Percentiles rank a stretch among this genome's conserved stretches.
Conservation (phyloP, 92 coral and sea anemone genomes). For the Palythoa grandiflora region DNA sequence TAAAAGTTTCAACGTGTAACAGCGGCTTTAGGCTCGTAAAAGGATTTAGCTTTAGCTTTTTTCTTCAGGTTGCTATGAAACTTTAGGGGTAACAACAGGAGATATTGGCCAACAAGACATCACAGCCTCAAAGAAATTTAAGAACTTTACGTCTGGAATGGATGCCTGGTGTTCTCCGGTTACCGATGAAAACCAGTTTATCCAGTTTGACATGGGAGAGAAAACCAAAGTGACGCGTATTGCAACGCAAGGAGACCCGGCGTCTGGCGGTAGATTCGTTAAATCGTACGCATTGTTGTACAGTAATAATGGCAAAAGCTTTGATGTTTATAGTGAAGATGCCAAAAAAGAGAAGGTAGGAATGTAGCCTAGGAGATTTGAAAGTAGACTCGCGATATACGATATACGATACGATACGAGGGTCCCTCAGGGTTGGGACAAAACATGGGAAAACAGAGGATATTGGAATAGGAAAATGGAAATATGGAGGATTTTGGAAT, state of each 20-base stretch:
- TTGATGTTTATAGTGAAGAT: conserved; percentile 75
- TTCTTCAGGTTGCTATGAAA: conserved; percentile 82
- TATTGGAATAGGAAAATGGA: too few relatives aligned
- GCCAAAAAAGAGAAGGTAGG: conserved; percentile 77
- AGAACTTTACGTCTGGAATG: conserved; percentile 82
- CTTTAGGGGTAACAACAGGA: conserved; percentile 97
- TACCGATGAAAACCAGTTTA: conserved; percentile 91
- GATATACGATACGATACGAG: too few relatives aligned
- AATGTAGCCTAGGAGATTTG: neutral
- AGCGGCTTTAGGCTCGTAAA: too few relatives aligned
- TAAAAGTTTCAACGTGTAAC: too few relatives aligned
- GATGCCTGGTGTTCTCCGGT: conserved; percentile 98
- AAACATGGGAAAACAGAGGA: too few relatives aligned
- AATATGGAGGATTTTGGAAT: too few relatives aligned
- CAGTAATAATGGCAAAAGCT: conserved; percentile 90
- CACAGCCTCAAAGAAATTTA: conserved; percentile 84
- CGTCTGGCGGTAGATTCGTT: conserved; percentile 75
- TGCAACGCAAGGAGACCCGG: conserved; percentile 91
- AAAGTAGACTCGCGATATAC: neutral
- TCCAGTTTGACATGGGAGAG: conserved; percentile 91
- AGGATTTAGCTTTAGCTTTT: neutral
- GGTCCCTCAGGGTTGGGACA: too few relatives aligned
- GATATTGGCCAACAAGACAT: conserved; percentile 92
- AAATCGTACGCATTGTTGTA: conserved; percentile 82
- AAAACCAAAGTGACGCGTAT: conserved; percentile 91